Evolutionary conservation across 1,140 invertebrate genomes (phyloP), one percentile per base, ranked within the genome.

Genomic region (Drosophila leontia): DNA sequence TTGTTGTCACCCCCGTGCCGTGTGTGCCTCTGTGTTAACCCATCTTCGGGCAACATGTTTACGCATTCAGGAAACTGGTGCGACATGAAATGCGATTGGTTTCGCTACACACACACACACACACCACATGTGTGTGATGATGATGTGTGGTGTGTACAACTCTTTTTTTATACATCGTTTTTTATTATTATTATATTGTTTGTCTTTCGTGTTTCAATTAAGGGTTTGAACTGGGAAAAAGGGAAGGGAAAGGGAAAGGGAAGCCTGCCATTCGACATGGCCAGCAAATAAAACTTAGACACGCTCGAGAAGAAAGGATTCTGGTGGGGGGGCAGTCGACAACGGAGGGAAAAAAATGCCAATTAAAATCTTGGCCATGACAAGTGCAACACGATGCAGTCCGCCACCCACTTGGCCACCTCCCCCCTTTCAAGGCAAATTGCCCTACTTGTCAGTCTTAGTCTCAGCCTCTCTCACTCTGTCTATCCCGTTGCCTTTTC

Each of bases 241-340:
- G 47, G 47, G 26, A 5, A 1, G 47, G 47, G 26, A 15, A 19
- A 26, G 5, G 26, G 17, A 17, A 7, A 44, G n/a, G 39, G 26
- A 29, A 29, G 23, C 47, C 29, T 51, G 35, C 55, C 44, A 75
- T 88, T 88, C 85, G 85, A 57, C 85, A 90, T 78, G 85, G 81
- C 85, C 85, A 81, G 85, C 85, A 90, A 88, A 88, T 88, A 90
- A 88, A 88, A 88, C 81, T 88, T 88, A 88, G 84, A 85, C 84
- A 88, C 80, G 84, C 85, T 69, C 57, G 23, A n/a, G 7, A 45
- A 32, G 15, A 47, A 39, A 48, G 48, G 55, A 53, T 45, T 34
- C 34, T 19, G 53, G 58, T 26, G 44, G 48, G 64, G 60, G 61
- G 37, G 23, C 19, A 65, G 8, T 26, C 11, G 71, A 9, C 34